Conservation (phyloP, 2,797 vertebrate species). For the Smutsia gigantea region DNA sequence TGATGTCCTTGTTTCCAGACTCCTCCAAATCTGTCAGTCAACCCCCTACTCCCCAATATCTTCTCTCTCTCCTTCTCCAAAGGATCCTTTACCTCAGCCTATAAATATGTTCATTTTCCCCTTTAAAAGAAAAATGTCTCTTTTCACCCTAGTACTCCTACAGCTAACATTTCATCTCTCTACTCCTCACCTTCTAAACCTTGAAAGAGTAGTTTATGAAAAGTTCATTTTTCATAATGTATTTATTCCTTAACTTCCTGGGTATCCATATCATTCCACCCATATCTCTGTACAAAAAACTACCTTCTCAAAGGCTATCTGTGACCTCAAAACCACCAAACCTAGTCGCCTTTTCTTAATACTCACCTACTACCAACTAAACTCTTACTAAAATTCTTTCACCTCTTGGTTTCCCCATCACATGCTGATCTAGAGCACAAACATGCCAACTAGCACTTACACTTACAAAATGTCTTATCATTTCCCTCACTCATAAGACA, state of each 20-base stretch:
- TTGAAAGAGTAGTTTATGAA: background rate
- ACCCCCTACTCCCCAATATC: background rate
- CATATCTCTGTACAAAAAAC: background rate
- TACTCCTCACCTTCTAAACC: background rate
- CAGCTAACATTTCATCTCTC: background rate
- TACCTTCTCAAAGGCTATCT: background rate
- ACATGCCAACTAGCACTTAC: background rate
- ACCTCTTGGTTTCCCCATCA: background rate
- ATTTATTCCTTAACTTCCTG: background rate
- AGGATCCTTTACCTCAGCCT: background rate
- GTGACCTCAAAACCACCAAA: conserved; percentile 6
- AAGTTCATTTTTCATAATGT: conserved; percentile 13
- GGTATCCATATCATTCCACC: background rate
- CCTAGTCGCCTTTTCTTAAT: background rate
- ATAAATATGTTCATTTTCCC: background rate
- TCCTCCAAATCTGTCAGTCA: background rate
- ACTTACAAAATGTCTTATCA: background rate
- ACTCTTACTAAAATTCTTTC: conserved; percentile 19
- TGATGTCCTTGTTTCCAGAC: background rate
- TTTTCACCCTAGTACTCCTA: background rate
- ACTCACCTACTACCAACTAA: background rate
- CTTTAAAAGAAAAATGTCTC: background rate
- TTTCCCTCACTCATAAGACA: background rate
- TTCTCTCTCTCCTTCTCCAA: background rate
- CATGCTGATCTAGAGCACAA: background rate